phyloP scores from a whole-genome alignment of 2,888 invertebrate species.

The Phragmatobia fuliginosa region DNA sequence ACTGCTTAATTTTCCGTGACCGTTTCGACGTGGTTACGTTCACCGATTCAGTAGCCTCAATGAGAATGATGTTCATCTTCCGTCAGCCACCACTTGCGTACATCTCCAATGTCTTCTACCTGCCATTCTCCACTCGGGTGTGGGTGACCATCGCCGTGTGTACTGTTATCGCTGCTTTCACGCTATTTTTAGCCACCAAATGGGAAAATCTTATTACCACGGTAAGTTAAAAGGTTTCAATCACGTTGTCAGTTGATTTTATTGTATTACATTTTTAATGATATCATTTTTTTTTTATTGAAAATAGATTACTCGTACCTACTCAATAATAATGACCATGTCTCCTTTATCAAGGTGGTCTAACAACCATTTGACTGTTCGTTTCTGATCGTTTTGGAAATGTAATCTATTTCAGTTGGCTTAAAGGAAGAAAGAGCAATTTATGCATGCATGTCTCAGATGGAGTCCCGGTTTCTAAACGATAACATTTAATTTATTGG shows the following conservation, averaged over 20 bases:
- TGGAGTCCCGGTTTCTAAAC: too few relatives aligned
- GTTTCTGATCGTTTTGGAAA: too few relatives aligned
- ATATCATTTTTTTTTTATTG: too few relatives aligned
- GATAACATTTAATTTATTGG: too few relatives aligned
- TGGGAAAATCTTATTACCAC: constrained; percentile 60
- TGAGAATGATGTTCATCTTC: constrained; percentile 85
- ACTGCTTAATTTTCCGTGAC: constrained; percentile 60
- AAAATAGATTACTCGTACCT: too few relatives aligned
- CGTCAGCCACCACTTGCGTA: constrained; percentile 88
- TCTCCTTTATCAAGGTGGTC: too few relatives aligned
- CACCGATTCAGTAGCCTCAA: constrained; percentile 78
- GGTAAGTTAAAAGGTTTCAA: constrained; percentile 42
- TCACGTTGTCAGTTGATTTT: too few relatives aligned
- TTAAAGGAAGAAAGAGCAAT: neutral
- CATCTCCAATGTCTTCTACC: constrained; percentile 87
- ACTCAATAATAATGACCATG: too few relatives aligned
- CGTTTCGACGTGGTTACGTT: constrained; percentile 74
- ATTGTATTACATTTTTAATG: too few relatives aligned
- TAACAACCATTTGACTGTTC: too few relatives aligned
- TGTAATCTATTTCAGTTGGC: neutral
- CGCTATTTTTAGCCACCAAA: constrained; percentile 71
- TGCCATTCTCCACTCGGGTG: constrained; percentile 87
- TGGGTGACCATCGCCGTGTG: constrained; percentile 85
- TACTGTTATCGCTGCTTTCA: constrained; percentile 64
- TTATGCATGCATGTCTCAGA: too few relatives aligned